Evolutionary conservation across 2,113 vertebrate genomes (phyloP).

Genomic region (Rhinopomastus cyanomelas): DNA sequence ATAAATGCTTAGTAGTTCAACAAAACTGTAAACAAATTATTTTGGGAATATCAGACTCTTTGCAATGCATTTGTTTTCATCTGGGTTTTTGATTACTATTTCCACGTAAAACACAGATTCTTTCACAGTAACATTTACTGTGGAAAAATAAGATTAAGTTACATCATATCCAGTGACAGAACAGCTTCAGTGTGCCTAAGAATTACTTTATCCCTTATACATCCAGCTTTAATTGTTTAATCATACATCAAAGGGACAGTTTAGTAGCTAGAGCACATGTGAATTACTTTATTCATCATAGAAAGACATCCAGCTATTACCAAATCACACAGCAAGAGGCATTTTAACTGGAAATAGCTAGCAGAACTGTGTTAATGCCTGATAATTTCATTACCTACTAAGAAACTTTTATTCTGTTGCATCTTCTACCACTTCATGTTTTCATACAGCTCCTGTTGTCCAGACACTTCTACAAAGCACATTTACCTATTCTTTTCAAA

Average conservation of each 20-base stretch:
- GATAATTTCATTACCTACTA: background rate
- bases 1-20: slow-evolving; percentile 33
- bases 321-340: background rate
- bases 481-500: background rate
- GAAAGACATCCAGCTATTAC: background rate
- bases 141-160: slow-evolving; percentile 39
- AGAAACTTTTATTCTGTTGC: background rate
- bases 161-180: background rate
- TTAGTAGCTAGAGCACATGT: background rate
- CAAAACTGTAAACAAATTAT: slow-evolving; percentile 17
- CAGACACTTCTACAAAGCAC: background rate
- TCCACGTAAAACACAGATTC: slow-evolving; percentile 22
- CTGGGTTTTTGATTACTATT: slow-evolving; percentile 9
- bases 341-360: background rate
- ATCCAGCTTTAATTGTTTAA: background rate
- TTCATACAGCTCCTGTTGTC: background rate
- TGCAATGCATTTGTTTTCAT: slow-evolving; percentile 1
- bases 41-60: background rate
- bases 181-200: background rate
- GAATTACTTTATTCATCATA: slow-evolving; percentile 7
- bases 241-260: background rate
- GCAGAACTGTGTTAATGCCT: background rate
- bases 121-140: background rate
- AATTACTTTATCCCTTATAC: background rate
- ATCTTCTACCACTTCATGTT: background rate